A percentile compares a stretch with the other conserved stretches of the same genome.
Evolutionary conservation across 2,888 invertebrate species (phyloP).

Genomic region (Helleia helle): DNA sequence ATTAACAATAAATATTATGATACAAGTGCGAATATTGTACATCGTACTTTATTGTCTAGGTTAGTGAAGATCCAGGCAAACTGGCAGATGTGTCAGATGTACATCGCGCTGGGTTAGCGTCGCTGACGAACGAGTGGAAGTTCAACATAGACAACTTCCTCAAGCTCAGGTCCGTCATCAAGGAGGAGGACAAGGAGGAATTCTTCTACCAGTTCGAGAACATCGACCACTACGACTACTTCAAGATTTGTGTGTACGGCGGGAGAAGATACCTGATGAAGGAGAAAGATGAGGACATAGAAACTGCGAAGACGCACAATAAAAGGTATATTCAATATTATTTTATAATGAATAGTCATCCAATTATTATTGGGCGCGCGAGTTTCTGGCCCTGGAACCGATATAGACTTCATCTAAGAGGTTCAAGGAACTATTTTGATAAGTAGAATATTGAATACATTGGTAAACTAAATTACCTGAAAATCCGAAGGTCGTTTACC

Average conservation of each 20-base stretch:
- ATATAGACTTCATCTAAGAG: no score
- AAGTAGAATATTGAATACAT: no score
- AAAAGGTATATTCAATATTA: conserved; percentile 57
- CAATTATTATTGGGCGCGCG: no score
- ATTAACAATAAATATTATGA: no score
- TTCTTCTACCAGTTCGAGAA: conserved; percentile 67
- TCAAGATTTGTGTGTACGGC: conserved; percentile 71
- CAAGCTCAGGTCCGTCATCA: conserved; percentile 61
- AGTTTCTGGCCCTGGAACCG: no score
- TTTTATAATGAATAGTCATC: no score
- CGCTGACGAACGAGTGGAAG: conserved; percentile 83
- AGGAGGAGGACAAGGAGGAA: conserved; percentile 55
- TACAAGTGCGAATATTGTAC: no score
- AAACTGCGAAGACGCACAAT: conserved; percentile 62
- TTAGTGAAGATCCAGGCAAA: conserved; percentile 84
- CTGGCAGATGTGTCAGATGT: no score
- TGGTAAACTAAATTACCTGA: no score
- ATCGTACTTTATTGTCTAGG: no score
- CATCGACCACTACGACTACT: conserved; percentile 54
- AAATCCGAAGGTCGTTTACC: no score
- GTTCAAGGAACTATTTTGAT: no score
- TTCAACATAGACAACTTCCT: conserved; percentile 79
- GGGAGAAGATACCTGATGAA: conserved; percentile 78
- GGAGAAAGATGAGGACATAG: conserved; percentile 74
- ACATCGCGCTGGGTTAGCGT: conserved; percentile 82